Conservation (phyloP, 2,113 vertebrate species). For the Burhinus bistriatus region DNA sequence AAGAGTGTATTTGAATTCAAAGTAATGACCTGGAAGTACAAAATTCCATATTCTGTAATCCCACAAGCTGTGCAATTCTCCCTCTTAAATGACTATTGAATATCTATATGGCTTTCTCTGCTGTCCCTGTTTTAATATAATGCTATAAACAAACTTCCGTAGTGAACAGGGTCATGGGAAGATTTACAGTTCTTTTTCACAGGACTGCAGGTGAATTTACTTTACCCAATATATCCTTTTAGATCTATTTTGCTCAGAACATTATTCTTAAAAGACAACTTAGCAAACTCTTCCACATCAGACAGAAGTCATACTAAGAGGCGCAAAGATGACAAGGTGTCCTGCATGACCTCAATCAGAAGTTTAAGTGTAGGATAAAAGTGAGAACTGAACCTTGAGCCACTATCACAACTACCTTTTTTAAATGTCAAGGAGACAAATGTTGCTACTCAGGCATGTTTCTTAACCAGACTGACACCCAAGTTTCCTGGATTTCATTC, state of each 20-base stretch:
- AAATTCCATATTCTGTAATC: conserved; percentile 51
- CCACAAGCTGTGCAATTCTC: neutral
- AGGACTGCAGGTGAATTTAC: conserved; percentile 20
- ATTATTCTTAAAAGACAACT: conserved; percentile 12
- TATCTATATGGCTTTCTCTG: conserved; percentile 7
- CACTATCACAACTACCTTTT: neutral
- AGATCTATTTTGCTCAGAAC: neutral
- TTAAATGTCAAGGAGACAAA: conserved; percentile 53
- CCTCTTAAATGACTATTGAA: conserved; percentile 22
- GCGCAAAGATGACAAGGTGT: neutral
- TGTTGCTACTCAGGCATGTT: neutral
- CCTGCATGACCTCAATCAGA: neutral
- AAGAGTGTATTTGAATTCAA: conserved; percentile 43
- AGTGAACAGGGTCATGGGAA: neutral
- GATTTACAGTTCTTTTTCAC: neutral
- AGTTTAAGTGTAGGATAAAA: conserved; percentile 20
- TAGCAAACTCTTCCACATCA: conserved; percentile 4
- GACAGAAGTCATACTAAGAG: neutral
- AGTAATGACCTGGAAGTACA: conserved; percentile 46
- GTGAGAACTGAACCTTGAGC: neutral
- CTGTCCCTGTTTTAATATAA: conserved; percentile 20
- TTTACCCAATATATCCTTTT: conserved; percentile 26
- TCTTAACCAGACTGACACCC: neutral
- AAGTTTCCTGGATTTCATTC: neutral
- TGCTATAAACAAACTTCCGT: conserved; percentile 6